Percentiles rank a stretch among this genome's conserved stretches.
Evolutionary conservation across 2,113 vertebrate species (phyloP).

Genomic region (Pelobates fuscus): DNA sequence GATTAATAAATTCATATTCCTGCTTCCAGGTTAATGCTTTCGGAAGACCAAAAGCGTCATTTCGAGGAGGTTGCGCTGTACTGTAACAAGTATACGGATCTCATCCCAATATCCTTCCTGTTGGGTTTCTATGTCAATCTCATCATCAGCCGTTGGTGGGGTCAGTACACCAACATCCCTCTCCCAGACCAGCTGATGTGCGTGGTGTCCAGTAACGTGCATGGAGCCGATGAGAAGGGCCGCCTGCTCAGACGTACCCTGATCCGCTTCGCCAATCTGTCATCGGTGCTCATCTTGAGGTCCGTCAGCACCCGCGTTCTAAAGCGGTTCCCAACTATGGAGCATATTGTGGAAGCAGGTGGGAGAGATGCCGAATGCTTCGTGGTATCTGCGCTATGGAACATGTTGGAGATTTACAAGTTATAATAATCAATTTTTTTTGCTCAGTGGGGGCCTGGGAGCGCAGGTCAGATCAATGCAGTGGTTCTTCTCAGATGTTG

Average conservation of each 20-base stretch:
- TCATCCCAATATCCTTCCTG: slow-evolving; percentile 84
- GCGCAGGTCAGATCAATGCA: too few relatives aligned
- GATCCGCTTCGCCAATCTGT: slow-evolving; percentile 83
- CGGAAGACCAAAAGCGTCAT: slow-evolving; percentile 68
- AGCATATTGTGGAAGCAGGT: slow-evolving; percentile 84
- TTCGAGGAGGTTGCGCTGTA: slow-evolving; percentile 79
- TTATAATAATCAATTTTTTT: too few relatives aligned
- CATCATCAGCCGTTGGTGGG: slow-evolving; percentile 89
- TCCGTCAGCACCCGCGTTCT: slow-evolving; percentile 84
- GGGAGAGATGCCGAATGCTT: not conserved
- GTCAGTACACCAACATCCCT: slow-evolving; percentile 88
- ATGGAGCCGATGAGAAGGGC: slow-evolving; percentile 78
- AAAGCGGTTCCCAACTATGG: slow-evolving; percentile 80
- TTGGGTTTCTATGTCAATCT: slow-evolving; percentile 87
- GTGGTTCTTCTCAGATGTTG: too few relatives aligned
- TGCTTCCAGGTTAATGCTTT: slow-evolving; percentile 70
- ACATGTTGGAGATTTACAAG: too few relatives aligned
- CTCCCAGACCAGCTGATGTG: slow-evolving; percentile 92
- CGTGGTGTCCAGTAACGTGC: slow-evolving; percentile 82
- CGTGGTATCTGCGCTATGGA: too few relatives aligned
- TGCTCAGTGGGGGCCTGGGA: too few relatives aligned
- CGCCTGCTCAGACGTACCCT: slow-evolving; percentile 80
- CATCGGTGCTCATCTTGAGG: slow-evolving; percentile 81
- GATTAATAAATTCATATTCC: too few relatives aligned
- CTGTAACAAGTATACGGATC: slow-evolving; percentile 78